Base-by-base conservation (phyloP, 2,888 invertebrate species). In the Papilio elwesi region DNA sequence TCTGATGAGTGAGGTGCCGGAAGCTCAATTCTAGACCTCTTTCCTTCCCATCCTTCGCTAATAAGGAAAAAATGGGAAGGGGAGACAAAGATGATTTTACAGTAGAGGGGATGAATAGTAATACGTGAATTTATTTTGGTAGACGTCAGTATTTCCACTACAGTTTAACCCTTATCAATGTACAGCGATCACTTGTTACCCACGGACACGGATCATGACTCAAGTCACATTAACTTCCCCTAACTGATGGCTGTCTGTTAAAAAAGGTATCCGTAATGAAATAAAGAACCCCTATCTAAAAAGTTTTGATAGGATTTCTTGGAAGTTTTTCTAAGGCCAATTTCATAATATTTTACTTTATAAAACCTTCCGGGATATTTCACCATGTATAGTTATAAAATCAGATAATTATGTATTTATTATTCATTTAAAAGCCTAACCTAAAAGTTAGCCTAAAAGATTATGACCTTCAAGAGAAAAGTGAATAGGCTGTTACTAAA, bases 301-400 rank as follows among this genome's bases (percentile, higher is more conserved):
- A 59, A 59, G 59, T 59, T 59, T 59, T 59, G 59, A 59, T 59
- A 59, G 59, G 38, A 38, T 59, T 59, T 38, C 57, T 57, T 57
- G 36, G n/a, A n/a, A 59, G 36, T 59, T 59, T 49, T 55, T 55
- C 26, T 38, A n/a, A 59, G 38, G 38, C 59, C 8, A 59, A 38
- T 59, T 59, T 57, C 13, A 53, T 16, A 15, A 16, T 55, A n/a
- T 59, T 59, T 59, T 38, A 0, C 38, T 59, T 38, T 38, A 38
- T 59, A n/a, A 59, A 59, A 59, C 38, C 7, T n/a, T 59, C 36
- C 13, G n/a, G 9, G 12, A 38, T 59, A 59, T 59, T 59, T 59
- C 38, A 59, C 36, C 38, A 11, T 16, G 26, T 26, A 53, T 11
- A 53, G 53, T 53, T 53, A 26, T 16, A 5, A 26, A 26, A 26